Evolutionary conservation across 2,113 vertebrate genomes (phyloP), one percentile per base, ranked within the genome.

Genomic region (Pteronura brasiliensis): DNA sequence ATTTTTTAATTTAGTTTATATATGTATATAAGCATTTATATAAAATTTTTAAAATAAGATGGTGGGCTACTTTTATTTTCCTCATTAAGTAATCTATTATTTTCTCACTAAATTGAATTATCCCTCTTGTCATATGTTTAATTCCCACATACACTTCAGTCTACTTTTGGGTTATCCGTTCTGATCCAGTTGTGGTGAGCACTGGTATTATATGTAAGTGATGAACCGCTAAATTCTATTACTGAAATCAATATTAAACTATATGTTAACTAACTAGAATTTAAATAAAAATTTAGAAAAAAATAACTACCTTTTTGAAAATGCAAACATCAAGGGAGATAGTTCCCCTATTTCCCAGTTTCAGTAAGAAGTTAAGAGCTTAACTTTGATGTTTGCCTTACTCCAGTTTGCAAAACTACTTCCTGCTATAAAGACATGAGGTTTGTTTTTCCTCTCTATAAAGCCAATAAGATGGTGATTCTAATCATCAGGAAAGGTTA

Each of bases 51-150:
- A 1, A 87, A 67, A 88, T 36, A 93, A 88, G 18, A 93, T 74
- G 65, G 31, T 36, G 31, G 18, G 55, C 29, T 88, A 52, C 36
- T 76, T 81, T 91, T 96, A n/a, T 74, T 90, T 90, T 87, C 31
- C 82, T 92, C 39, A 86, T 69, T 88, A 95, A 82, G 80, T 88
- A 67, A 89, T 83, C 47, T 76, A 57, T 65, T 59, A 15, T 88
- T 92, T 95, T n/a, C 57, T 88, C 67, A 91, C 25, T 65, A 29
- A 88, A 76, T 18, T 67, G 57, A 94, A 67, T 88, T 97, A 76
- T 88, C 8, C n/a, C 42, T 80, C 57, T 39, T 85, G 29, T 96
- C 72, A 89, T 67, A 79, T 77, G 39, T 77, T 81, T 84, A 94
- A 89, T 84, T 92, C 79, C 89, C 76, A 59, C 14, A 42, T 74